These are phyloP conservation scores for Rhizoglyphus robini DNA, from an alignment of 1,140 invertebrate genomes.

Conservation along the genomic window DNA sequence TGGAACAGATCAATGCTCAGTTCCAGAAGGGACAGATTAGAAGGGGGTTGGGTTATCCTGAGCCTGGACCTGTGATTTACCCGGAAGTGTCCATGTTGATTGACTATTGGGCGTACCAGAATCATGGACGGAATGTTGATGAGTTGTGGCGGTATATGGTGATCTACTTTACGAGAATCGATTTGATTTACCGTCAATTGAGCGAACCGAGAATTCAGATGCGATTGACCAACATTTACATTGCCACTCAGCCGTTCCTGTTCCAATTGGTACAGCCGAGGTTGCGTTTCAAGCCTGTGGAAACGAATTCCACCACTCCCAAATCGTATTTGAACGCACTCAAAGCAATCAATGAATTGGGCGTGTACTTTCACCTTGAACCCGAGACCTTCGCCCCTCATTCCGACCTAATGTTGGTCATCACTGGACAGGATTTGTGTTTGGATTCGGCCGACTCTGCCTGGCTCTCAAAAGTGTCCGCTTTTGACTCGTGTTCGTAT, in stretches of 20 bases:
- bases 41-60: neutral
- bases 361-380: neutral
- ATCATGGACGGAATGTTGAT: neutral
- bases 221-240: neutral
- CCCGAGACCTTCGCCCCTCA: neutral
- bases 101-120: neutral
- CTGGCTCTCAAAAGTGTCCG: neutral
- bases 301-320: neutral
- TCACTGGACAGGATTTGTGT: neutral
- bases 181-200: neutral
- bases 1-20: neutral
- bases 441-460: neutral
- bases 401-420: neutral
- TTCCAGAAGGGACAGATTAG: neutral
- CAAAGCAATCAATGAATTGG: neutral
- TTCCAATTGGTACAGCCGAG: neutral
- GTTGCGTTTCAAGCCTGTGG: neutral
- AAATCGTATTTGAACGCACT: neutral
- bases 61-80: neutral
- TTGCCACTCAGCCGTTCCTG: neutral
- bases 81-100: neutral
- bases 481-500: neutral
- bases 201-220: neutral
- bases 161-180: neutral
- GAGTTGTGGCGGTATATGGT: neutral